phyloP scores from a whole-genome alignment of 2,797 vertebrate genomes.

The Alfaro cultratus region DNA sequence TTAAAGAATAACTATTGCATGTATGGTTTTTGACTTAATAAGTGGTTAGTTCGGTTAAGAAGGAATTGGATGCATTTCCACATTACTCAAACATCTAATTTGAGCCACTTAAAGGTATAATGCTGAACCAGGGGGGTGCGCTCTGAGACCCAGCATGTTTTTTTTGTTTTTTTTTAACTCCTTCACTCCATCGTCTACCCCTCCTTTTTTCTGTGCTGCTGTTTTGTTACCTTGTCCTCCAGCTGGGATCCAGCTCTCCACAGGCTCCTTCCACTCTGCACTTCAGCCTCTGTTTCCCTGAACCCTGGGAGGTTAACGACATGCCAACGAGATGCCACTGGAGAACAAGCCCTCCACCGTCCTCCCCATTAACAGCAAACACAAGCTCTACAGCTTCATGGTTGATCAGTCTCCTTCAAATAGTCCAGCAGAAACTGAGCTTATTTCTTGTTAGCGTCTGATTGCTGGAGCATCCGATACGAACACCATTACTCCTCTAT shows the following conservation, averaged over 20 bases:
- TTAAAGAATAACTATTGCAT: neutral
- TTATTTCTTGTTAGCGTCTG: slow-evolving; percentile 56
- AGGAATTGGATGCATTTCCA: slow-evolving; percentile 11
- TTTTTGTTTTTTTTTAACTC: slow-evolving; percentile 69
- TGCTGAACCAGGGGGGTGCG: slow-evolving; percentile 73
- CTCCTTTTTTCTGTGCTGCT: slow-evolving; percentile 72
- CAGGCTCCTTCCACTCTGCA: slow-evolving; percentile 79
- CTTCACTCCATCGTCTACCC: slow-evolving; percentile 58
- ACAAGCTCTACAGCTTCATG: slow-evolving; percentile 23
- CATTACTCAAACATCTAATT: slow-evolving; percentile 45
- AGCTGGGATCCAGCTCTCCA: slow-evolving; percentile 76
- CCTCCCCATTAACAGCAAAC: slow-evolving; percentile 22
- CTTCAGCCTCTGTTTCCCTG: slow-evolving; percentile 65
- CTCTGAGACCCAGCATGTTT: slow-evolving; percentile 65
- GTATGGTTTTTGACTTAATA: neutral
- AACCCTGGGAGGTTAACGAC: slow-evolving; percentile 84
- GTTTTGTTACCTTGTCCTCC: slow-evolving; percentile 79
- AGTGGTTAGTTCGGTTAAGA: neutral
- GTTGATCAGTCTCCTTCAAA: slow-evolving; percentile 43
- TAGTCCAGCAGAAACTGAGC: slow-evolving; percentile 55
- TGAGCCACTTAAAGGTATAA: slow-evolving; percentile 51
- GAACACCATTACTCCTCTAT: slow-evolving; percentile 38
- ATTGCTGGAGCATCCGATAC: slow-evolving; percentile 29
- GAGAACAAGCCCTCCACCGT: slow-evolving; percentile 73
- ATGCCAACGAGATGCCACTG: slow-evolving; percentile 77